Base-by-base conservation (phyloP, 1,140 invertebrate species). In the Drosophila carrolli region DNA sequence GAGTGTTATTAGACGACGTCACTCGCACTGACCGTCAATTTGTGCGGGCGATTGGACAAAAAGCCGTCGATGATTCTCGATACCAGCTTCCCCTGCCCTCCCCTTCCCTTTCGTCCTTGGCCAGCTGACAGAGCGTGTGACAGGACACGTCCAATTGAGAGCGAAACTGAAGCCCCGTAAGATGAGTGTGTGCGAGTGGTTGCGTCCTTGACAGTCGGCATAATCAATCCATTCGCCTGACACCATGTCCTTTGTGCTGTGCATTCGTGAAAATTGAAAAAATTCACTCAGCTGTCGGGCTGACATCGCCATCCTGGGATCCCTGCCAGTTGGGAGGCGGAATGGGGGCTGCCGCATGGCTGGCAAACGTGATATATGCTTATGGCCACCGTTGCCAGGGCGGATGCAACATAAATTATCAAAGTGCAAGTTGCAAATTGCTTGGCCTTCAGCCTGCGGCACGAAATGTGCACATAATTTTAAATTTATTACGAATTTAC, bases 351-450 rank as follows among this genome's bases (percentile, higher is more conserved):
- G 23, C 44, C 8, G 14, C 16, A 37, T 13, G 23, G 32, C 61
- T 41, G 48, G 46, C 74, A 55, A 44, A 61, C 44, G 50, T 71
- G 76, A 75, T 76, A 76, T 76, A 76, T 76, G 72, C 55, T 67
- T 59, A 54, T 66, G 73, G 61, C 73, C 56, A 76, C 62, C 73
- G 75, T 48, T 65, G 51, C 60, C 70, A 35, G 37, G 63, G 27
- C 40, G 67, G 58, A 65, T 79, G 83, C 79, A 79, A 83, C 83
- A 86, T 86, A 86, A 83, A 89, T 86, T 77, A 89, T 77, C 83
- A 86, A 88, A 86, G 83, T 86, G 84, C 83, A 89, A 82, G 83
- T 83, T 86, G 84, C 72, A 86, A 86, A 86, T 86, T 80, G 79
- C 79, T 86, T 89, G 79, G 83, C 84, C 83, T 89, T 89, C 82